Conservation (phyloP, 2,888 invertebrate species). For the Hoplodrina blanda region DNA sequence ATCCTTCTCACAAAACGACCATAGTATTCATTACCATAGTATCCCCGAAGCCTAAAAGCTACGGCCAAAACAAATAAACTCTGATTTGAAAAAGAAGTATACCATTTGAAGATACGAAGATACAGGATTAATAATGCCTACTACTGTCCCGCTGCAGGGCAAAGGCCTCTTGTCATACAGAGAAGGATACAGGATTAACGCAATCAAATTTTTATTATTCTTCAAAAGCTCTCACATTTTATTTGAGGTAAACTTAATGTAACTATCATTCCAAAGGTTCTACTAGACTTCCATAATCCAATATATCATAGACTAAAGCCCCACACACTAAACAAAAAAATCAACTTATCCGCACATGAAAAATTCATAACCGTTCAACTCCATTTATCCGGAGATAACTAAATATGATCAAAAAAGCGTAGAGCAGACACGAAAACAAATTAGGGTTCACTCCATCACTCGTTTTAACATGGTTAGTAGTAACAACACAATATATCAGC, state of each 20-base stretch:
- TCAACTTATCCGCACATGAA: slow-evolving; percentile 33
- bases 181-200: background rate
- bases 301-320: slow-evolving; percentile 17
- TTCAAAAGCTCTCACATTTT: background rate
- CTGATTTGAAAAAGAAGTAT: no score
- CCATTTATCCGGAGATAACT: slow-evolving; percentile 40
- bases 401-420: slow-evolving; percentile 54
- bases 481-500: slow-evolving; percentile 55
- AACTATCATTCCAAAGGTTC: background rate
- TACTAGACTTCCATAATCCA: slow-evolving; percentile 4
- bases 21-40: no score
- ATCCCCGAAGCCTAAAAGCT: no score
- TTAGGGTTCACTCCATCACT: slow-evolving; percentile 62
- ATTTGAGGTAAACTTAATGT: background rate
- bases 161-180: no score
- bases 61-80: no score
- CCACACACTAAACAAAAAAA: slow-evolving; percentile 25
- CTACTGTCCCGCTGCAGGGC: no score
- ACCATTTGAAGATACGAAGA: no score
- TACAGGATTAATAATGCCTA: no score
- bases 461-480: slow-evolving; percentile 55
- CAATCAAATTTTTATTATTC: background rate
- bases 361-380: slow-evolving; percentile 55
- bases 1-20: no score
- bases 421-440: slow-evolving; percentile 50